Evolutionary conservation across 2,888 invertebrate species (phyloP).

Genomic region (Suillia variegata): DNA sequence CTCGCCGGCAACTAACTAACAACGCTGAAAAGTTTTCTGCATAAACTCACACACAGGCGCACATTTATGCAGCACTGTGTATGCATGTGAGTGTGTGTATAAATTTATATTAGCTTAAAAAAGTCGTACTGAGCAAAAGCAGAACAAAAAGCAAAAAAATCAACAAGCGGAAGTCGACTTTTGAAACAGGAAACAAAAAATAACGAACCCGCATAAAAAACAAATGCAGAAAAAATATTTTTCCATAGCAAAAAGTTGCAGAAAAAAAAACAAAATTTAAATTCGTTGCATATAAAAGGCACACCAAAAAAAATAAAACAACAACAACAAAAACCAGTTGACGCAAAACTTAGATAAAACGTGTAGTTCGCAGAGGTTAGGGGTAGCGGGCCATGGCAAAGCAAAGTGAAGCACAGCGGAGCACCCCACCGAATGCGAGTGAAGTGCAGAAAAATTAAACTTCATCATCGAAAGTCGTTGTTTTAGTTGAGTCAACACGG

Average conservation of each 20-base stretch:
- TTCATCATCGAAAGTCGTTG: conserved; percentile 39
- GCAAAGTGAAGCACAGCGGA: too few species aligned
- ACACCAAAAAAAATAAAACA: conserved; percentile 14
- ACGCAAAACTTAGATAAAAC: background rate
- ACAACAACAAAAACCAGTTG: conserved; percentile 2
- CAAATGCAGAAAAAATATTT: background rate
- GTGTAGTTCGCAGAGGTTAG: too few species aligned
- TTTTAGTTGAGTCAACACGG: conserved; percentile 4
- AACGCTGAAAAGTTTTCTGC: background rate
- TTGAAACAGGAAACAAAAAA: conserved; percentile 19
- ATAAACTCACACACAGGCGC: conserved; percentile 14
- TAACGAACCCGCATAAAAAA: background rate
- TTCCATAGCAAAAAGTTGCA: background rate
- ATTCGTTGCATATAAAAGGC: background rate
- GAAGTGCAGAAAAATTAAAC: conserved; percentile 42
- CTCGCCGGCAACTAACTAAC: too few species aligned
- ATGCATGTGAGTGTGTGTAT: conserved; percentile 1
- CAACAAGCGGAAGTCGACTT: conserved; percentile 35
- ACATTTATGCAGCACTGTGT: background rate
- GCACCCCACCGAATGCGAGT: too few species aligned
- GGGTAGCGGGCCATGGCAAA: too few species aligned
- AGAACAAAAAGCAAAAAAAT: background rate
- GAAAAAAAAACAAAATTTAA: conserved; percentile 18
- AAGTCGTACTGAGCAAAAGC: conserved; percentile 9
- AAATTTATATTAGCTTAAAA: conserved; percentile 43